Base-by-base conservation (phyloP, 1,140 invertebrate species). In the Drosophila takahashii region DNA sequence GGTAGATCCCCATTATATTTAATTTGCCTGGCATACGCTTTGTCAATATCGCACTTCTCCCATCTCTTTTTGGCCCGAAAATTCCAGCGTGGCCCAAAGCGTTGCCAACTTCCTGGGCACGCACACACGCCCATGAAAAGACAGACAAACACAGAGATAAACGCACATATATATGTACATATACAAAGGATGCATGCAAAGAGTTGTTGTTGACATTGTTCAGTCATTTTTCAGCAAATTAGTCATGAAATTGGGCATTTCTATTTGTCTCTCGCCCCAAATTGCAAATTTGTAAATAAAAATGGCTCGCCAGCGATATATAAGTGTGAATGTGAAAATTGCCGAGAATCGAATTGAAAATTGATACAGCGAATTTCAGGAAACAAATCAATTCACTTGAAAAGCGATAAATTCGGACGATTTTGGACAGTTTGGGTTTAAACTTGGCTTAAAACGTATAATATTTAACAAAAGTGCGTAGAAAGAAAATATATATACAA, bases 11-110 rank as follows among this genome's bases (percentile, higher is more conserved):
- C 66, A 87, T 87, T 86, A 79, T 83, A 86, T 86, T 86, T 86
- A 86, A 86, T 86, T 86, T 86, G 79, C 71, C 66, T 76, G 61
- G 61, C 84, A 83, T 86, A 86, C 79, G 83, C 83, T 86, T 89
- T 87, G 84, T 87, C 83, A 86, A 86, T 86, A 87, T 73, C 58
- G 62, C 79, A 78, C 61, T 67, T 41, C n/a, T 32, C 22, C 32
- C 48, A n/a, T 34, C 22, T 59, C 44, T 44, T 53, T 64, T 61
- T 66, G 56, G 53, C 47, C 73, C 61, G 37, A 34, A 85, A 86
- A 79, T 87, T 87, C 66, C 79, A 79, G 48, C 79, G 65, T 69
- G 81, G 60, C 81, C 64, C 74, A 79, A 61, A 86, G 79, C 81
- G 41, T 71, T 79, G 83, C 70, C 70, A 87, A 86, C 81, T 86